phyloP scores from a whole-genome alignment of 2,888 invertebrate genomes.

The Zaprionus obscuricornis region DNA sequence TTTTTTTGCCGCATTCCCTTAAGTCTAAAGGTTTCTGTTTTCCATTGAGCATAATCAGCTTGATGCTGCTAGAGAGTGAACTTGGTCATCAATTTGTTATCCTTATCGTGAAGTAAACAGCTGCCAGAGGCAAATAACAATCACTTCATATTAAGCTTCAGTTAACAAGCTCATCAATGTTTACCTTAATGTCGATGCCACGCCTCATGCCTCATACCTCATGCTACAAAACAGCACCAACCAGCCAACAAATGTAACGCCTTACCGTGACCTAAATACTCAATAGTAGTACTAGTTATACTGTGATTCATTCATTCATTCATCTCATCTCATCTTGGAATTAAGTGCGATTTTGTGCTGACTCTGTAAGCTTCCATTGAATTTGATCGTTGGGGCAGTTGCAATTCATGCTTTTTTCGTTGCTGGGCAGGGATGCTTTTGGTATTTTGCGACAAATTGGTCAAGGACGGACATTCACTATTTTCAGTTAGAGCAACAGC shows the following conservation, averaged over 20 bases:
- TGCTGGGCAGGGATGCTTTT: no score
- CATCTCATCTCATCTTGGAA: slow-evolving; percentile 26
- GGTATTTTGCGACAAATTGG: slow-evolving; percentile 28
- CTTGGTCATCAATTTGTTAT: no score
- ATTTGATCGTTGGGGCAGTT: background rate
- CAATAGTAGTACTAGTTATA: no score
- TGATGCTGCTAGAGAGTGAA: no score
- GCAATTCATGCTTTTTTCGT: no score
- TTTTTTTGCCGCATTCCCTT: no score
- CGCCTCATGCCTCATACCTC: background rate
- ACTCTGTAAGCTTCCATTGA: slow-evolving; percentile 7
- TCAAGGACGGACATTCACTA: slow-evolving; percentile 39
- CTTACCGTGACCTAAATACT: slow-evolving; percentile 35
- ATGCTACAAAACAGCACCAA: no score
- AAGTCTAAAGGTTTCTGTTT: no score
- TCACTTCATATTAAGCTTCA: slow-evolving; percentile 35
- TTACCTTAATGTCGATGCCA: slow-evolving; percentile 26
- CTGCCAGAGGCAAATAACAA: slow-evolving; percentile 34
- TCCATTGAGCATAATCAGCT: no score
- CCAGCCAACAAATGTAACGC: no score
- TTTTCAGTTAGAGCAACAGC: no score
- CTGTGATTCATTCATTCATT: slow-evolving; percentile 19
- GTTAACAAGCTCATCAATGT: slow-evolving; percentile 52
- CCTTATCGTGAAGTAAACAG: no score
- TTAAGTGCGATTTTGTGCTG: slow-evolving; percentile 40